Base-by-base conservation (phyloP, 2,113 vertebrate genomes). In the Embiotoca jacksoni region DNA sequence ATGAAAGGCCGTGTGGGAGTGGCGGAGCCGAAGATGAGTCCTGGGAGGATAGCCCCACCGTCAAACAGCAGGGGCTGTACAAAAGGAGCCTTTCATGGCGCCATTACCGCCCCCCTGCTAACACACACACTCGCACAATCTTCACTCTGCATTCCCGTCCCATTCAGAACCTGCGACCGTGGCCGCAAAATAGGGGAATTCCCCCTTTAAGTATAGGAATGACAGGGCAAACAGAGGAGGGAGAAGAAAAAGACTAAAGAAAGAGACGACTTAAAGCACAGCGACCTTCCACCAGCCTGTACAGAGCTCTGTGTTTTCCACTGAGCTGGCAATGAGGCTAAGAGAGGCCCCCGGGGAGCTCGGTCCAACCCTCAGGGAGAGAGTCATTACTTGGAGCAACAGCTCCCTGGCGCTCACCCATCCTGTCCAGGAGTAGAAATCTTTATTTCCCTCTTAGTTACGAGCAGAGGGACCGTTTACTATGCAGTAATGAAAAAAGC, bases 1-100 rank as follows among this genome's bases (percentile, higher is more conserved):
- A 94, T 96, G 95, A 96, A 96, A 96, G 87, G 94, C 79, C 84
- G 87, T 85, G 92, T 92, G 92, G 92, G 91, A 89, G 92, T 92
- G 94, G 90, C 78, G 84, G 88, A 88, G 91, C 88, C 83, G 88
- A 92, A 91, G 94, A 96, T 94, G 94, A 95, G 92, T 88, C 92
- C 92, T 89, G 92, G 94, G 92, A 94, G 94, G 95, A 94, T 94
- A 93, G 92, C 80, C 87, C 92, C 89, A 88, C 94, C 94, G 92
- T 94, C 94, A 95, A 95, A 89, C 94, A 93, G 92, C 94, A 93
- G 94, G 94, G 93, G 88, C 92, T 85, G 87, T 86, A 95, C 94
- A 96, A 95, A 95, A 92, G 23, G 95, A 85, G 78, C 83, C 93
- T 93, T 95, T 91, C 94, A 94, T 88, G 92, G 64, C 8, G 65